Percentiles rank a stretch among this genome's conserved stretches.
Conservation (phyloP, 2,888 invertebrate genomes). For the Synanthedon andrenaeformis region DNA sequence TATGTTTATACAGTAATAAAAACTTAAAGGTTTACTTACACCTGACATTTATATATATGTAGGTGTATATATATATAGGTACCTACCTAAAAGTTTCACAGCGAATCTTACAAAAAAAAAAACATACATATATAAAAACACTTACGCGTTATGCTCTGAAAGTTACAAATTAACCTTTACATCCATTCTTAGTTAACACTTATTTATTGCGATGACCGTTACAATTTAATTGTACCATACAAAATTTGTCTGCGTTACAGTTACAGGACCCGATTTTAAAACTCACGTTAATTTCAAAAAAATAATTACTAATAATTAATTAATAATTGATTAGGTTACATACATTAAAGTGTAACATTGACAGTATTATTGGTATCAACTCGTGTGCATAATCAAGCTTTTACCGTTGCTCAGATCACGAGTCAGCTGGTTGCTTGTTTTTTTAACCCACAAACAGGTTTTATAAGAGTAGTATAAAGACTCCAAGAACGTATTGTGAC, state of each 20-base stretch:
- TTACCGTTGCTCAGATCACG: neutral
- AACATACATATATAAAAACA: neutral
- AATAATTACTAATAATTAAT: neutral
- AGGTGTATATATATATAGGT: no score
- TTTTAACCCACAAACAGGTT: neutral
- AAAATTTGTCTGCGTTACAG: neutral
- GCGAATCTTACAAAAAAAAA: neutral
- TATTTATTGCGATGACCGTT: neutral
- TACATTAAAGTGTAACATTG: neutral
- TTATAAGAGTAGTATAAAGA: neutral
- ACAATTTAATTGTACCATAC: neutral
- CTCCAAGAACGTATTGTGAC: neutral
- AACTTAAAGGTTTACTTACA: no score
- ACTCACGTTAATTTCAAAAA: neutral
- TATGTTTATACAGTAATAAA: no score
- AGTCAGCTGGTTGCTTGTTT: neutral
- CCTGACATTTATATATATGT: no score
- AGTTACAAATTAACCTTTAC: neutral
- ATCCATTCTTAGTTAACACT: neutral
- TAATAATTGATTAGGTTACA: neutral
- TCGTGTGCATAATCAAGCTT: neutral
- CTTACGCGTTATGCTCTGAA: neutral
- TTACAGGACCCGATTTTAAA: neutral
- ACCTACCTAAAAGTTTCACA: neutral
- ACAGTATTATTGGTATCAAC: neutral